Evolutionary conservation across 2,888 invertebrate genomes (phyloP), one percentile per base, ranked within the genome.

Genomic region (Piscicola geometra): DNA sequence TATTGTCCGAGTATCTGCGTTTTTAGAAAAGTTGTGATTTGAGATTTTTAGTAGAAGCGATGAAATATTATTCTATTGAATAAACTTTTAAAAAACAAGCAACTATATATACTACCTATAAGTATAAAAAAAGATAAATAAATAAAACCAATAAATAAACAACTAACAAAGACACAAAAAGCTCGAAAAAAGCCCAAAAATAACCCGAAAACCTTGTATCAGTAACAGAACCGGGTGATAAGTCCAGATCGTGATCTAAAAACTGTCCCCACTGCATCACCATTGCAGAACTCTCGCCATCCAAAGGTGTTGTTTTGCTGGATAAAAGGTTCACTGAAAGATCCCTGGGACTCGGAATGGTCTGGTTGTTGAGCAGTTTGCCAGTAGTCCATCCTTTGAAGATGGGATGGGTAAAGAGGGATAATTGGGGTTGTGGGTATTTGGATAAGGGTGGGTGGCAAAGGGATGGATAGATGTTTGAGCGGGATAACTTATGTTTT

Each of bases 221-320:
- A 81, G 93, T 94, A 0, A 96, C 92, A 0, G 98, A 92, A 0
- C 96, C 95, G 71, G 96, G 89, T 0, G 95, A 91, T 83, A 98
- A 94, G 84, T 94, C 94, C 76, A 99, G 87, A 85, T 99, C 99
- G 83, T 99, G 99, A 86, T 99, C 98, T 56, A 98, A 84, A 87
- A 98, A 99, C 84, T 99, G 99, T 9, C 99, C 99, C 98, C 98
- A 99, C 85, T 99, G 99, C 98, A 99, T 96, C 1, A 93, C 90
- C 98, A 99, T 97, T 82, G 97, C 95, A 0, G 94, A 93, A 80
- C 93, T 92, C 15, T 75, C 71, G 64, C 82, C 81, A 78, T 85
- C 81, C 84, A 21, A 88, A 86, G 86, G 83, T 41, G 84, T 81
- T 30, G 81, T 78, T n/a, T 81, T 79, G 0, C 97, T 94, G 0